Percentiles rank a stretch among this genome's conserved stretches.
These are phyloP conservation scores for Drosophila siamana DNA, from an alignment of 2,888 invertebrate genomes.

Conservation along the genomic window DNA sequence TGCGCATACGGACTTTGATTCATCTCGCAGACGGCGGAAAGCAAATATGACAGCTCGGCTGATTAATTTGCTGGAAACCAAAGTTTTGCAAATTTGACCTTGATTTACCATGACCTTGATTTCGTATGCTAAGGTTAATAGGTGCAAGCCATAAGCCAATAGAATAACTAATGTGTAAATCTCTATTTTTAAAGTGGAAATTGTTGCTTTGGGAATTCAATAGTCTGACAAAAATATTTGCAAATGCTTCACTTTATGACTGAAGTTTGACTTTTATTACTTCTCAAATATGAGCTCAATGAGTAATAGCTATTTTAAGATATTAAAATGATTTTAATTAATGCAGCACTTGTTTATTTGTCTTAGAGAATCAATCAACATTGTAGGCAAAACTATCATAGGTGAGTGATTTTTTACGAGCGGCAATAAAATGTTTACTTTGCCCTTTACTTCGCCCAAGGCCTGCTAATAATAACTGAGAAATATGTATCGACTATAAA, in stretches of 20 bases:
- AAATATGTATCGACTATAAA: neutral
- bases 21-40: neutral
- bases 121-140: neutral
- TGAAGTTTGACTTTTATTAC: neutral
- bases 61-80: neutral
- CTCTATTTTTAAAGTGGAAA: neutral
- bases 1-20: neutral
- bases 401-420: neutral
- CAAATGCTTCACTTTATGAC: neutral
- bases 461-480: neutral
- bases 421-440: neutral
- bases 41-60: conserved; percentile 4
- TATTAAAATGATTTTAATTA: neutral
- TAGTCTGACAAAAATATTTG: too few relatives aligned
- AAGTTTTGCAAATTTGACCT: conserved; percentile 1
- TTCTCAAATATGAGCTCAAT: neutral
- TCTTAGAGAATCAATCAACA: conserved; percentile 1
- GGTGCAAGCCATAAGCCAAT: neutral
- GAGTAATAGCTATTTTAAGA: neutral
- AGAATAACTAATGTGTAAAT: neutral
- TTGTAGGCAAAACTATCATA: neutral
- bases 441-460: neutral
- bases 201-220: too few relatives aligned
- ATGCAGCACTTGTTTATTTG: neutral
- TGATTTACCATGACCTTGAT: neutral